phyloP scores from a whole-genome alignment of 2,888 invertebrate genomes.

The Sabellastarte sp. region DNA sequence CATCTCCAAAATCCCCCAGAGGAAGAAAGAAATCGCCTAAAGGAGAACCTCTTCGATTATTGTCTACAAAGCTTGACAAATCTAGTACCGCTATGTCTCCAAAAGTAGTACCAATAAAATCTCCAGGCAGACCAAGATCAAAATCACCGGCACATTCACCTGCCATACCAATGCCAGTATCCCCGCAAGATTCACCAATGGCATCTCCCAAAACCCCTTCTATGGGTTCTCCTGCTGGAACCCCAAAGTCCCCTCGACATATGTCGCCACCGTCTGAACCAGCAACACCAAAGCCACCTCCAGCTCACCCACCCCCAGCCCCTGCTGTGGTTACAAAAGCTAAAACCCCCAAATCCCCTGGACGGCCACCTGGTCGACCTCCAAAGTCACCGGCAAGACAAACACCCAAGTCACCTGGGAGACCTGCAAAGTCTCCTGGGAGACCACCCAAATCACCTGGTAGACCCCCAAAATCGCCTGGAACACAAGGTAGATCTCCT shows the following conservation, averaged over 20 bases:
- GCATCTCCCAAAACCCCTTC: too few relatives aligned
- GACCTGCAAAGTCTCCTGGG: slow-evolving; percentile 1
- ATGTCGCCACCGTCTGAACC: background rate
- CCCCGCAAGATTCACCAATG: too few relatives aligned
- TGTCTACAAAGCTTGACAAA: too few relatives aligned
- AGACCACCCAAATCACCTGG: slow-evolving; percentile 4
- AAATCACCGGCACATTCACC: too few relatives aligned
- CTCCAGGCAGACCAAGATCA: too few relatives aligned
- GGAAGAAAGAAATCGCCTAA: too few relatives aligned
- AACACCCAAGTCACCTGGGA: background rate
- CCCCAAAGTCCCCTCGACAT: background rate
- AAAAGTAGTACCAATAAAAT: too few relatives aligned
- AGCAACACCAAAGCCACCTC: background rate
- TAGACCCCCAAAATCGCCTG: background rate
- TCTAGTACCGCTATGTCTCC: too few relatives aligned
- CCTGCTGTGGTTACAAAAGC: background rate
- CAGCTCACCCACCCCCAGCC: background rate
- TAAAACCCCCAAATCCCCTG: background rate
- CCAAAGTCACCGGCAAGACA: background rate
- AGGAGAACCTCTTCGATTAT: too few relatives aligned
- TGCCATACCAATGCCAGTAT: too few relatives aligned
- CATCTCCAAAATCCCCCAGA: too few relatives aligned
- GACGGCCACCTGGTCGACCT: background rate
- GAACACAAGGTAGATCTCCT: background rate
- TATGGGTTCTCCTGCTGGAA: background rate